phyloP scores from a whole-genome alignment of 2,113 vertebrate species.

The Dicerorhinus sumatrensis region DNA sequence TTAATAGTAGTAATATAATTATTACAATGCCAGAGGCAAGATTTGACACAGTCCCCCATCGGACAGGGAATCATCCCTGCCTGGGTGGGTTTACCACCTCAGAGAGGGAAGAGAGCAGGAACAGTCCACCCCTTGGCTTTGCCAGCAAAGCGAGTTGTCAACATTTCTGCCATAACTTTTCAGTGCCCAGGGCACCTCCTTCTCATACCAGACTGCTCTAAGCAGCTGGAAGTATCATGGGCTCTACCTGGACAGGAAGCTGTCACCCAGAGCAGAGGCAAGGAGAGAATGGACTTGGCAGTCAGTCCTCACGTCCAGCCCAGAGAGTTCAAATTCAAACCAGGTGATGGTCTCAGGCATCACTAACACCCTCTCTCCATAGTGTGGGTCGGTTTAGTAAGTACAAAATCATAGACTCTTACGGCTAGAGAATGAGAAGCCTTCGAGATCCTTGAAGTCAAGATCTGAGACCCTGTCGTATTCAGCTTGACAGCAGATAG shows the following conservation, averaged over 20 bases:
- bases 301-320: background rate
- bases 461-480: background rate
- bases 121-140: background rate
- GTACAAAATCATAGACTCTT: background rate
- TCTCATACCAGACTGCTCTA: background rate
- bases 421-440: background rate
- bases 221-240: background rate
- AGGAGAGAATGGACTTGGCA: background rate
- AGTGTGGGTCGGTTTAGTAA: background rate
- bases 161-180: background rate
- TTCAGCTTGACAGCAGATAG: background rate
- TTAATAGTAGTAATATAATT: background rate
- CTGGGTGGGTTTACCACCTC: background rate
- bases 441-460: background rate
- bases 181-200: background rate
- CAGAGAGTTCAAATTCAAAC: background rate
- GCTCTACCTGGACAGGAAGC: background rate
- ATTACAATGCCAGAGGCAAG: background rate
- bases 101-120: background rate
- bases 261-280: background rate
- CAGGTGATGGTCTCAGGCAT: background rate
- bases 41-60: background rate
- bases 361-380: background rate
- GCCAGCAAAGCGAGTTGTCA: background rate
- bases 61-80: background rate